phyloP scores from a whole-genome alignment of 2,797 vertebrate species.

The Erethizon dorsatum region DNA sequence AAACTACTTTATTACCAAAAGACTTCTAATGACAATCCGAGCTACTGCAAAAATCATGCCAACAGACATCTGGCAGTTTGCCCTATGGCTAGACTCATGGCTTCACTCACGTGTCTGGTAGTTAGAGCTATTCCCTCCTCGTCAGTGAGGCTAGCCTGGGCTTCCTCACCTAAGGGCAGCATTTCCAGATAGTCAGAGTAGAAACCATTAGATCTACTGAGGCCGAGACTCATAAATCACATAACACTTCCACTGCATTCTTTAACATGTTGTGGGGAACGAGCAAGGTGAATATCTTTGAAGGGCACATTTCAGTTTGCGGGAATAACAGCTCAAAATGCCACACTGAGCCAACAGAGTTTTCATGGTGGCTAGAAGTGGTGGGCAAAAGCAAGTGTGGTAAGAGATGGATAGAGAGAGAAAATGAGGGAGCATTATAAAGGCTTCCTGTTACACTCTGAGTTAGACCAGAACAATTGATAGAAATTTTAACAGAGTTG shows the following conservation, averaged over 20 bases:
- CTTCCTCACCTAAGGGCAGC: background rate
- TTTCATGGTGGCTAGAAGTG: background rate
- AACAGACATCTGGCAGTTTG: background rate
- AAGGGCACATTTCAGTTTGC: background rate
- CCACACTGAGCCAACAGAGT: background rate
- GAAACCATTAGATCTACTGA: background rate
- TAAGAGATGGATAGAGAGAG: background rate
- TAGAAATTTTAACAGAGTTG: slow-evolving; percentile 3
- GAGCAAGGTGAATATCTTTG: background rate
- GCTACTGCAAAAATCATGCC: background rate
- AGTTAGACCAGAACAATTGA: background rate
- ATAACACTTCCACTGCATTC: background rate
- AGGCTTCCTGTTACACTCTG: background rate
- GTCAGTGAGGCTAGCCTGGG: background rate
- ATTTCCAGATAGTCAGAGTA: background rate
- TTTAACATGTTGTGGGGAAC: background rate
- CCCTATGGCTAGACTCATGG: background rate
- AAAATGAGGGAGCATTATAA: background rate
- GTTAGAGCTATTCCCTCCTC: background rate
- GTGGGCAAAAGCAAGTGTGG: background rate
- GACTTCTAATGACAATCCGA: background rate
- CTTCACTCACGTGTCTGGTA: background rate
- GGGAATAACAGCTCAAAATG: background rate
- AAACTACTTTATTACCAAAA: background rate
- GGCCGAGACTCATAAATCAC: background rate